Conservation (phyloP, 1,140 invertebrate species). For the Heliconius himera region DNA sequence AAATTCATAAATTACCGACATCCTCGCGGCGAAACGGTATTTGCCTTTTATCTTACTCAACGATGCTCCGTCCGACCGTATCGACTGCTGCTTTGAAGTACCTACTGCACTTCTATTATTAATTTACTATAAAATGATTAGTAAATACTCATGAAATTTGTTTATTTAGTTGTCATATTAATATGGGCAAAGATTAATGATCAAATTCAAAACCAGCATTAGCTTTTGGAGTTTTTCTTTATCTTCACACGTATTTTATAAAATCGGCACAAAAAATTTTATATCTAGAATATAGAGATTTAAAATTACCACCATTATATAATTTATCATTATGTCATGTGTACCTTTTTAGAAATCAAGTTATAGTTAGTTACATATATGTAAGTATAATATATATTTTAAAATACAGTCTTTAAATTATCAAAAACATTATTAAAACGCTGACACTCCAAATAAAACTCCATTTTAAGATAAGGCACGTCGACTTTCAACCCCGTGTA, state of each 20-base stretch:
- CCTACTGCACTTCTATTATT: slow-evolving; percentile 36
- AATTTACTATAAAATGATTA: slow-evolving; percentile 35
- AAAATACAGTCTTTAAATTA: slow-evolving; percentile 15
- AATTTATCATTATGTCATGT: too few relatives aligned
- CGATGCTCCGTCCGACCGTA: slow-evolving; percentile 68
- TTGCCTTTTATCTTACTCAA: slow-evolving; percentile 74
- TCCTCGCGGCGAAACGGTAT: slow-evolving; percentile 65
- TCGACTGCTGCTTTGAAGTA: slow-evolving; percentile 65
- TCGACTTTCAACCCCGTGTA: slow-evolving; percentile 43
- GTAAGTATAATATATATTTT: too few relatives aligned
- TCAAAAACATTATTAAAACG: slow-evolving; percentile 31
- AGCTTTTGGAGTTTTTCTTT: too few relatives aligned
- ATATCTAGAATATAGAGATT: too few relatives aligned
- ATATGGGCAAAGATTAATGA: too few relatives aligned
- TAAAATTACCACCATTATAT: too few relatives aligned
- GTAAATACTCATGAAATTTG: background rate
- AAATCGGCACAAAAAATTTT: too few relatives aligned
- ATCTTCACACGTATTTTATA: too few relatives aligned
- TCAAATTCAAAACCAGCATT: too few relatives aligned
- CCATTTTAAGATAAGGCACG: slow-evolving; percentile 47
- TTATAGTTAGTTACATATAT: too few relatives aligned
- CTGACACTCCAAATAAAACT: slow-evolving; percentile 36
- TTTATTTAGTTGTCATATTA: too few relatives aligned
- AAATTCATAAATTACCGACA: slow-evolving; percentile 82
- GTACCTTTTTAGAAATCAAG: too few relatives aligned